These are phyloP conservation scores for Lonchura striata DNA, from an alignment of 2,113 vertebrate species.

Conservation along the genomic window DNA sequence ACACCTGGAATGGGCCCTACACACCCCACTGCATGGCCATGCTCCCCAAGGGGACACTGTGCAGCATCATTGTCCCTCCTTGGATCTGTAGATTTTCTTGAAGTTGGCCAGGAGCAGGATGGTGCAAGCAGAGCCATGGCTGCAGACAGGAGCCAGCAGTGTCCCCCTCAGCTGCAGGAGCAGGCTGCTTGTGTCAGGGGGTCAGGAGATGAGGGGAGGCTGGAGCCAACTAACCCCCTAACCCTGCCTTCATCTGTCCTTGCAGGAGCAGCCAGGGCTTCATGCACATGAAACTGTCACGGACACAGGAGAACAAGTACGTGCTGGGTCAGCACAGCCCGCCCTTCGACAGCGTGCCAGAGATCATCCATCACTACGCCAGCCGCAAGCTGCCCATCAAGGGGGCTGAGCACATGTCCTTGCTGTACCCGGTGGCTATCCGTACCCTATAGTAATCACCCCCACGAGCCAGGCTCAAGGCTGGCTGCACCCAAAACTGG, in stretches of 20 bases:
- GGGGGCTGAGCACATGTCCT: constrained; percentile 96
- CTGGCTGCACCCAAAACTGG: background rate
- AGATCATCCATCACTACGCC: constrained; percentile 96
- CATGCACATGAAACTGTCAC: constrained; percentile 97
- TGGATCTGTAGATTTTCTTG: background rate
- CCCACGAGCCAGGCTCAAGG: background rate
- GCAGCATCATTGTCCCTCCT: background rate
- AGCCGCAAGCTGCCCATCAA: constrained; percentile 98
- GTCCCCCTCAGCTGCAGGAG: background rate
- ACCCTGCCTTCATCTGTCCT: constrained; percentile 9
- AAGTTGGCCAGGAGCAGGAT: background rate
- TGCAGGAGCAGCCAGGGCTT: constrained; percentile 98
- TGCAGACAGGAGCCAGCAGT: background rate
- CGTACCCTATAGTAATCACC: constrained; percentile 85
- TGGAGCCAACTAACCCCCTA: background rate
- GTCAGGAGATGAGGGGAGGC: background rate
- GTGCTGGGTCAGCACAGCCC: constrained; percentile 97
- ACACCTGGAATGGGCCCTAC: accelerated
- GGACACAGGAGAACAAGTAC: constrained; percentile 95
- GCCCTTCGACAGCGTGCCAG: constrained; percentile 92
- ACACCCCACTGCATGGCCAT: accelerated
- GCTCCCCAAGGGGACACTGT: background rate
- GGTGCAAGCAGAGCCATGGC: accelerated
- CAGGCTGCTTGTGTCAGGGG: background rate
- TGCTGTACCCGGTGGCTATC: constrained; percentile 95